Evolutionary conservation across 2,113 vertebrate species (phyloP), one percentile per base, ranked within the genome.

Genomic region (Sinocyclocheilus anophthalmus): DNA sequence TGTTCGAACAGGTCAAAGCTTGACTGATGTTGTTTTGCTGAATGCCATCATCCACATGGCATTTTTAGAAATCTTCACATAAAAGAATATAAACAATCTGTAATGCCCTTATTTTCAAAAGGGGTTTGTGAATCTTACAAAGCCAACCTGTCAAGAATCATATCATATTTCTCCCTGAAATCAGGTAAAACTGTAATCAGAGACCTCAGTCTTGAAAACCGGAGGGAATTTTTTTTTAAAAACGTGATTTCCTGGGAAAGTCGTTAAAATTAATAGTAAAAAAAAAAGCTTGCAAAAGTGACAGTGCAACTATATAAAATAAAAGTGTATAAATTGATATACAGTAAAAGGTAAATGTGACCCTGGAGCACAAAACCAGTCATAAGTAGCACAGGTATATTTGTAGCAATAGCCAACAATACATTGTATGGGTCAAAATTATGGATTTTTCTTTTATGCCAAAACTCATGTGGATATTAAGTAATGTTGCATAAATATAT

Each of bases 21-120:
- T 80, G 57, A 80, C 57, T 39, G 57, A 63, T 80, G 78, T 39
- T 79, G 76, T 63, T 80, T 45, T 45, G 37, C 6, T 26, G 37
- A 59, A 79, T 59, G 26, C 20, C 18, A 10, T 59, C 53, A 59
- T 59, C 16, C 57, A 63, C 33, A n/a, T 81, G 57, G 13, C 6
- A 24, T 80, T 80, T 79, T 80, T 11, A n/a, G 2, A 11, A 75
- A 14, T 75, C 72, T 11, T 37, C 14, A 24, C 13, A 48, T 7
- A 26, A 76, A 76, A 50, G 1, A 76, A n/a, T 72, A 4, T 72
- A 11, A 72, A 39, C 22, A 45, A 73, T 37, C 20, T 45, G 39
- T 14, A 75, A 13, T 6, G 6, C 4, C 11, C 14, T 73, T 73
- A 24, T 73, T n/a, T 10, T 33, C 30, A 33, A 33, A 33, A 33